These are phyloP conservation scores for Ptychobarbus kaznakovi DNA, from an alignment of 2,797 vertebrate genomes.

Conservation along the genomic window DNA sequence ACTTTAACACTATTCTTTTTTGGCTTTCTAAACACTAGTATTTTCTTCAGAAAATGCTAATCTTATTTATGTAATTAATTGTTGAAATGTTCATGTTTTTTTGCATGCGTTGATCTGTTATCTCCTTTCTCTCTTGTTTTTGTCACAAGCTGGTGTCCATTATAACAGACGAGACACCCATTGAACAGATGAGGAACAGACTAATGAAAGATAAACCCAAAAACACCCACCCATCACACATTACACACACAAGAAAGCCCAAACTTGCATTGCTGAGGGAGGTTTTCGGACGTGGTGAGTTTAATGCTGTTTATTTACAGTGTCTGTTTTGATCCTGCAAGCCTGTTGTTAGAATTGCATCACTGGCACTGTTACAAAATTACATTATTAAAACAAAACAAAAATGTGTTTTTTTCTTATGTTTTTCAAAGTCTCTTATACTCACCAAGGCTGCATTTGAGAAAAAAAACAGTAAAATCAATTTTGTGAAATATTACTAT, in stretches of 20 bases:
- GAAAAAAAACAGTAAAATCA: background rate
- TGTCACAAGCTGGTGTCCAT: conserved; percentile 78
- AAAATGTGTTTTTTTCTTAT: background rate
- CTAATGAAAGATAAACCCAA: conserved; percentile 75
- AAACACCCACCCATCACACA: conserved; percentile 63
- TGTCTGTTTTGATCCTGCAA: background rate
- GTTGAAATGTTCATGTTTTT: background rate
- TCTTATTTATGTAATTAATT: background rate
- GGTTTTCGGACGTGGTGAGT: conserved; percentile 79
- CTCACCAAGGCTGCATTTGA: background rate
- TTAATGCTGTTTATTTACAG: background rate
- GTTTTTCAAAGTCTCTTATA: background rate
- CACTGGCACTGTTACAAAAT: background rate
- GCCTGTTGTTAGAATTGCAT: background rate
- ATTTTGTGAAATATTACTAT: background rate
- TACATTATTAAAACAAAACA: background rate
- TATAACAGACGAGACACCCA: conserved; percentile 83
- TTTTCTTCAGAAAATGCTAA: background rate
- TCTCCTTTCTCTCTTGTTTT: background rate
- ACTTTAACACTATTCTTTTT: background rate
- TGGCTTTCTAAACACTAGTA: background rate
- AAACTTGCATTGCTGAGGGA: conserved; percentile 81
- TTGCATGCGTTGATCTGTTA: background rate
- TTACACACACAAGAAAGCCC: conserved; percentile 78
- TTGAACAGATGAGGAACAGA: conserved; percentile 82